Conservation (phyloP, 2,888 invertebrate genomes). For the Pardosa pseudoannulata region DNA sequence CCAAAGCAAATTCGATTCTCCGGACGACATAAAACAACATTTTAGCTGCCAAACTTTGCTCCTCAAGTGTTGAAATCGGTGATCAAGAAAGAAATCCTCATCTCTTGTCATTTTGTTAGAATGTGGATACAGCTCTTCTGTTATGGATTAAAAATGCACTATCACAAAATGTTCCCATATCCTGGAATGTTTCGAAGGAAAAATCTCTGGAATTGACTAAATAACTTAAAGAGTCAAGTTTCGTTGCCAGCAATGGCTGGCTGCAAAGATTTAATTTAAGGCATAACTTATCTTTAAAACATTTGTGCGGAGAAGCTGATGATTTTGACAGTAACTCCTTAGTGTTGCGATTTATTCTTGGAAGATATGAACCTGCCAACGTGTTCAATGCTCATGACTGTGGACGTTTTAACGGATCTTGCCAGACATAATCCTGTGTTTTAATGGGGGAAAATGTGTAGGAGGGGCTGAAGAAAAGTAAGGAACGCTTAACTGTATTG, state of each 20-base stretch:
- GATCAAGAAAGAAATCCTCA: too few relatives aligned
- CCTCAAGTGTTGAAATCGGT: too few relatives aligned
- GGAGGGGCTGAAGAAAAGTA: slow-evolving; percentile 10
- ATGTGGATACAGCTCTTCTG: too few relatives aligned
- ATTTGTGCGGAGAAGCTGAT: slow-evolving; percentile 18
- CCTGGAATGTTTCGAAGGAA: slow-evolving; percentile 11
- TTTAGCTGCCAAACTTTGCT: too few relatives aligned
- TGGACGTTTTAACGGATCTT: not conserved
- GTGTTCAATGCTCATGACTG: not conserved
- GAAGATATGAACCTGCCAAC: not conserved
- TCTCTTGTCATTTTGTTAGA: slow-evolving; percentile 13
- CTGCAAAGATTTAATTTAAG: slow-evolving; percentile 10
- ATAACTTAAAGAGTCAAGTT: not conserved
- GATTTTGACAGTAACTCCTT: not conserved
- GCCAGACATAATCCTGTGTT: not conserved
- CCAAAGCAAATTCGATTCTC: too few relatives aligned
- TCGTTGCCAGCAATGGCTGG: too few relatives aligned
- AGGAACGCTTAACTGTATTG: slow-evolving; percentile 17
- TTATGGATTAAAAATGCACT: slow-evolving; percentile 2
- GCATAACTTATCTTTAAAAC: slow-evolving; percentile 15
- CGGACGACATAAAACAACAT: too few relatives aligned
- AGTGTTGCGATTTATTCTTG: not conserved
- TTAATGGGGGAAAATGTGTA: slow-evolving; percentile 22
- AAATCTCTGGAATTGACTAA: slow-evolving; percentile 1
- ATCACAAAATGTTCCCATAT: too few relatives aligned